These are phyloP conservation scores for Eugnorisma glareosa DNA, from an alignment of 2,888 invertebrate genomes.

Conservation along the genomic window DNA sequence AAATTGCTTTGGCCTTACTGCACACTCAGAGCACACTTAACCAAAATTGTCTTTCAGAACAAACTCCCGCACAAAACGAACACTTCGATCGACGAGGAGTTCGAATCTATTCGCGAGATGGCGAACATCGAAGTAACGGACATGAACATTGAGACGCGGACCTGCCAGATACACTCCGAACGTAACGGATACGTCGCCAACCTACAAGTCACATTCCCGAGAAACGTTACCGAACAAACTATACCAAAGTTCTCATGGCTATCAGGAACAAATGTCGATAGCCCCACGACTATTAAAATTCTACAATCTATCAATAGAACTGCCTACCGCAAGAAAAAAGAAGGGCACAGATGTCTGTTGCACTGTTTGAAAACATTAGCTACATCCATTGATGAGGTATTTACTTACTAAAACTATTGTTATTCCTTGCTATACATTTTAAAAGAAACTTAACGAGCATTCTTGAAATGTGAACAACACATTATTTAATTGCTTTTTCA, in stretches of 20 bases:
- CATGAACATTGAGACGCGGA: conserved; percentile 91
- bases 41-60: conserved; percentile 76
- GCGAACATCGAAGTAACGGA: conserved; percentile 89
- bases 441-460: not conserved
- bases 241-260: conserved; percentile 89
- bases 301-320: conserved; percentile 95
- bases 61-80: conserved; percentile 81
- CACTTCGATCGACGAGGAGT: conserved; percentile 87
- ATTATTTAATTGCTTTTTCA: not conserved
- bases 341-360: conserved; percentile 96
- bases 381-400: conserved; percentile 88
- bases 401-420: not conserved
- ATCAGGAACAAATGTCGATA: conserved; percentile 92
- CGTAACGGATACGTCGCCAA: conserved; percentile 89
- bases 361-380: conserved; percentile 93
- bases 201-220: conserved; percentile 91
- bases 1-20: not conserved
- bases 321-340: conserved; percentile 95
- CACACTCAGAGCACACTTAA: not conserved
- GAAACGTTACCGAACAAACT: conserved; percentile 85
- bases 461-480: not conserved
- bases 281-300: conserved; percentile 93
- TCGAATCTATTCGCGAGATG: conserved; percentile 88
- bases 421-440: not conserved
- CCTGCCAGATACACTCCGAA: conserved; percentile 91